Evolutionary conservation across 2,113 vertebrate species (phyloP), one percentile per base, ranked within the genome.

Genomic region (Eubucco bourcierii): DNA sequence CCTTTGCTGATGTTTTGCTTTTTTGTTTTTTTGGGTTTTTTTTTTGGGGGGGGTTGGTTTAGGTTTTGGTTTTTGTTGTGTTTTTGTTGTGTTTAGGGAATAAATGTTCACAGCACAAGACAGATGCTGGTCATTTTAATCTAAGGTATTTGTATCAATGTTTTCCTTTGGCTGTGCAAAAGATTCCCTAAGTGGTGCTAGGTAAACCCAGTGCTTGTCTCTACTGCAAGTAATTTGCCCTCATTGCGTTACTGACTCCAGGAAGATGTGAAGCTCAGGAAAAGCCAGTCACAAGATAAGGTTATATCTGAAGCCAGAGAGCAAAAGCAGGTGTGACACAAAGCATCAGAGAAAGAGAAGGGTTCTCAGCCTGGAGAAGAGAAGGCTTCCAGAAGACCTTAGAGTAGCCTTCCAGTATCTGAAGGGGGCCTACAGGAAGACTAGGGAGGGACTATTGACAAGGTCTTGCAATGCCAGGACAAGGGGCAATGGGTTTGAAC

Each of bases 241-340:
- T 72, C 1, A 3, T 86, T 84, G 34, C 25, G 10, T 63, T 1
- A 0, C 10, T 61, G 25, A 3, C 39, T 88, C 33, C 2, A 0
- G 34, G 18, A 1, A 56, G n/a, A 7, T 7, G 28, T 16, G 34
- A 25, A 89, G 10, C 5, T 25, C 18, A 33, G 29, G 39, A 84
- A 63, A 19, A 81, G 11, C 16, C 37, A 50, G 31, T 18, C 12
- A 41, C 29, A 73, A 37, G 25, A 41, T 0, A 44, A 14, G 19
- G 41, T 19, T 76, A 64, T 44, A 60, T 41, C 27, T n/a, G 39
- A 84, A 80, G 10, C 6, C 33, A 47, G 34, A 59, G 68, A 79
- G 11, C 13, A 34, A 41, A 78, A 60, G 20, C 20, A 77, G 63
- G 31, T 39, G 24, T 61, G 27, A 61, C 61, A 78, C 23, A 68